Evolutionary conservation across 2,113 vertebrate species (phyloP).

Genomic region (Aegithalos caudatus): DNA sequence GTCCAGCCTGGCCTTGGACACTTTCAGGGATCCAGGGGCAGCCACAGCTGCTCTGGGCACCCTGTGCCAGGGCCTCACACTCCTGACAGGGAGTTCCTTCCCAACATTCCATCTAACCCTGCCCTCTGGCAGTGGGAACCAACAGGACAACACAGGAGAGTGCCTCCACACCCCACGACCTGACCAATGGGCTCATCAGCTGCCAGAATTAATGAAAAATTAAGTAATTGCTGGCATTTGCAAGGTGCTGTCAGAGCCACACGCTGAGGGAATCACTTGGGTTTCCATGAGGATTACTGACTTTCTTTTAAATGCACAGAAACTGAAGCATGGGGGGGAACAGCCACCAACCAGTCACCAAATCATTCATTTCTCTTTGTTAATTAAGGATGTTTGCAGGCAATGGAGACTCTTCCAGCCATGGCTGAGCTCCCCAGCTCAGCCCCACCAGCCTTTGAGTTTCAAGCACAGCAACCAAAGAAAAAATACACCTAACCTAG

Average conservation of each 20-base stretch:
- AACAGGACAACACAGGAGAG: background rate
- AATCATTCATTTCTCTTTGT: background rate
- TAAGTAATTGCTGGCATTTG: background rate
- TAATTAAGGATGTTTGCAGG: background rate
- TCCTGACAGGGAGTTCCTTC: background rate
- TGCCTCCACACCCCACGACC: fast-evolving
- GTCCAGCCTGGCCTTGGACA: background rate
- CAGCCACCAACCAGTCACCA: background rate
- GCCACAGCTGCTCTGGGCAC: background rate
- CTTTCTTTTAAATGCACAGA: background rate
- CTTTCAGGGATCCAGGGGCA: background rate
- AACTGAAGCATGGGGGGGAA: background rate
- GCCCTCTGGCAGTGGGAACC: background rate
- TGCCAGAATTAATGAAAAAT: background rate
- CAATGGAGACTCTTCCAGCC: background rate
- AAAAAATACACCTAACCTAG: background rate
- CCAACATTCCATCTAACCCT: background rate
- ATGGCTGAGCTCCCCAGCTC: background rate
- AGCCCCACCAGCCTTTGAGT: background rate
- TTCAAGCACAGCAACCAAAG: background rate
- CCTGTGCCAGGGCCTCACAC: background rate
- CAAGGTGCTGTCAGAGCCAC: background rate
- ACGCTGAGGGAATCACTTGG: fast-evolving
- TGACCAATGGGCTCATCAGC: fast-evolving
- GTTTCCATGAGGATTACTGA: background rate